Percentiles rank a stretch among this genome's conserved stretches.
These are phyloP conservation scores for Danio aesculapii DNA, from an alignment of 2,797 vertebrate genomes.

Conservation along the genomic window DNA sequence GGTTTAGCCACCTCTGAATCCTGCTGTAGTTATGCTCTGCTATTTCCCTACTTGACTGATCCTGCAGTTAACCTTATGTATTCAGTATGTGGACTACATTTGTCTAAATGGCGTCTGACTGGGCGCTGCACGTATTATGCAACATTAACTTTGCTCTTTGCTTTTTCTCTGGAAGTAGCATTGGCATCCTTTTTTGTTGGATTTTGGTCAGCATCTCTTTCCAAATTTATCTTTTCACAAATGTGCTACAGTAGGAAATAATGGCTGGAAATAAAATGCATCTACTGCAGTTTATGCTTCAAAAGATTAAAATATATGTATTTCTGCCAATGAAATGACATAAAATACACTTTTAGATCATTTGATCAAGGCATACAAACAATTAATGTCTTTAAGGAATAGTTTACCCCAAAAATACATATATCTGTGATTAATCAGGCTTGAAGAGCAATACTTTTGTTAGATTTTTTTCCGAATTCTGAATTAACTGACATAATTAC, in stretches of 20 bases:
- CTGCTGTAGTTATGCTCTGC: not conserved
- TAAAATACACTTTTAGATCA: not conserved
- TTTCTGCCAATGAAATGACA: not conserved
- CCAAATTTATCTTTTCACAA: constrained; percentile 7
- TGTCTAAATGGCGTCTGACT: not conserved
- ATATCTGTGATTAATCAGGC: not conserved
- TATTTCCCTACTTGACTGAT: not conserved
- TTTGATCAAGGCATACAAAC: not conserved
- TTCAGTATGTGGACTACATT: not conserved
- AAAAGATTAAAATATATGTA: not conserved
- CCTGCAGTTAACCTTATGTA: not conserved
- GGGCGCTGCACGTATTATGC: not conserved
- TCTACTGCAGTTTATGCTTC: not conserved
- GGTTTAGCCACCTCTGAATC: constrained; percentile 12
- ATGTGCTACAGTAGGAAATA: not conserved
- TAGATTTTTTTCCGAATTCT: not conserved
- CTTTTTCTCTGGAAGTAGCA: not conserved
- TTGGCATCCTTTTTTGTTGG: not conserved
- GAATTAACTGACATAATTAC: not conserved
- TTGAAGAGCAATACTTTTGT: not conserved
- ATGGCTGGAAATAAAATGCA: not conserved
- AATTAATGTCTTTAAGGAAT: not conserved
- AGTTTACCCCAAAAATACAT: not conserved
- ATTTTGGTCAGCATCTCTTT: constrained; percentile 13
- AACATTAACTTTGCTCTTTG: not conserved